Evolutionary conservation across 1,140 invertebrate species (phyloP).

Genomic region (Belonocnema kinseyi): DNA sequence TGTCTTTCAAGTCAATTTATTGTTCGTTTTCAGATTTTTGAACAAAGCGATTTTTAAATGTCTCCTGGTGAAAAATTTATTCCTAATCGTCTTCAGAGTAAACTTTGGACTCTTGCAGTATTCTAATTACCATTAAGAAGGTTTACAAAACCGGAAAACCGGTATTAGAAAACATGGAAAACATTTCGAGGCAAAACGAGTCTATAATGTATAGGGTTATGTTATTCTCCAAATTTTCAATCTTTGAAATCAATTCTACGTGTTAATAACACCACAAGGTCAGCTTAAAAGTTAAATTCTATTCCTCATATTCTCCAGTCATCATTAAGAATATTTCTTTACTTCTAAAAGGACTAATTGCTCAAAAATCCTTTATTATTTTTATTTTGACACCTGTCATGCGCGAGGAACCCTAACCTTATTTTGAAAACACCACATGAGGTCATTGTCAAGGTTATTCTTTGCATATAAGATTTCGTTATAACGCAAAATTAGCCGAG

Average conservation of each 20-base stretch:
- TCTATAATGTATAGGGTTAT: not conserved
- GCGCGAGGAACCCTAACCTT: conserved; percentile 20
- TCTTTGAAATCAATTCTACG: not conserved
- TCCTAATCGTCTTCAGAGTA: not conserved
- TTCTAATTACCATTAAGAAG: not conserved
- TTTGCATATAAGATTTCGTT: not conserved
- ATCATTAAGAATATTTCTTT: too few relatives aligned
- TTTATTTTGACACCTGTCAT: conserved; percentile 34
- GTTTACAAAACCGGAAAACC: not conserved
- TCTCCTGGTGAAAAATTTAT: not conserved
- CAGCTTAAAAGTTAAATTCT: not conserved
- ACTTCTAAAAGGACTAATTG: not conserved
- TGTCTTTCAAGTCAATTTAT: too few relatives aligned
- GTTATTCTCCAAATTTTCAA: not conserved
- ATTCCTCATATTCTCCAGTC: not conserved
- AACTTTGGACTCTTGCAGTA: not conserved
- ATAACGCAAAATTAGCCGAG: not conserved
- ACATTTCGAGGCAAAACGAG: not conserved
- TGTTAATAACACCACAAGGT: not conserved
- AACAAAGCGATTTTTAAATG: not conserved
- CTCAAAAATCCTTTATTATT: not conserved
- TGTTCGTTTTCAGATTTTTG: too few relatives aligned
- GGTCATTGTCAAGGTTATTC: conserved; percentile 24
- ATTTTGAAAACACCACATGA: conserved; percentile 5
- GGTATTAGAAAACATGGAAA: not conserved